Base-by-base conservation (phyloP, 2,797 vertebrate genomes). In the Syndactyla subalaris region DNA sequence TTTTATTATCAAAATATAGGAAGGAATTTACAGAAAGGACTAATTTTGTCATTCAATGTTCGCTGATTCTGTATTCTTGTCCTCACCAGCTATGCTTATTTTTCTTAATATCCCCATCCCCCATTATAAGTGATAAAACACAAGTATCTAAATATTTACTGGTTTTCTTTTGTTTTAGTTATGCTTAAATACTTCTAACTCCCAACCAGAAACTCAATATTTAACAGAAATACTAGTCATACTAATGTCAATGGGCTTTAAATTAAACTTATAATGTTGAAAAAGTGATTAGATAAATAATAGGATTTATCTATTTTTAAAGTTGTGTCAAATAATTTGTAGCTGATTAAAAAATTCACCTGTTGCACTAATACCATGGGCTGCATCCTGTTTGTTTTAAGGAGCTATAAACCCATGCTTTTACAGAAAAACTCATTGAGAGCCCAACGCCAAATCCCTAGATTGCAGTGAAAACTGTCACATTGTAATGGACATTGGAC, bases 201-300 rank as follows among this genome's bases (percentile, higher is more conserved):
- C 43, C 43, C 21, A 55, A 78, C 76, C 66, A 68, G 59, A 90
- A 84, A 70, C 39, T 88, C 14, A 72, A 84, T 90, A 90, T 91
- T 89, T 72, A 62, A 59, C 46, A 75, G 14, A 61, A 92, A 85
- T 41, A 41, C 39, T 41, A 41, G 18, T 22, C 20, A 70, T 7
- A 14, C 14, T 94, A 73, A 90, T 88, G 66, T 92, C 88, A 95
- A 11, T 52, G 52, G 78, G 48, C 73, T 95, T 92, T 75, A 87
- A 34, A 88, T 36, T 36, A 43, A 62, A 62, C 14, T 17, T 41
- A 34, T 41, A 43, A 45, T 18, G 27, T 45, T 85, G 88, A 84
- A 39, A 86, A 84, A 83, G 23, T 39, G 36, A 38, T 38, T 38
- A 38, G 66, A 74, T 27, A 88, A 62, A 6, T 10, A 68, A 38